A percentile compares a stretch with the other conserved stretches of the same genome.
These are phyloP conservation scores for Pomacea maculata DNA, from an alignment of 1,140 invertebrate species.

Conservation along the genomic window DNA sequence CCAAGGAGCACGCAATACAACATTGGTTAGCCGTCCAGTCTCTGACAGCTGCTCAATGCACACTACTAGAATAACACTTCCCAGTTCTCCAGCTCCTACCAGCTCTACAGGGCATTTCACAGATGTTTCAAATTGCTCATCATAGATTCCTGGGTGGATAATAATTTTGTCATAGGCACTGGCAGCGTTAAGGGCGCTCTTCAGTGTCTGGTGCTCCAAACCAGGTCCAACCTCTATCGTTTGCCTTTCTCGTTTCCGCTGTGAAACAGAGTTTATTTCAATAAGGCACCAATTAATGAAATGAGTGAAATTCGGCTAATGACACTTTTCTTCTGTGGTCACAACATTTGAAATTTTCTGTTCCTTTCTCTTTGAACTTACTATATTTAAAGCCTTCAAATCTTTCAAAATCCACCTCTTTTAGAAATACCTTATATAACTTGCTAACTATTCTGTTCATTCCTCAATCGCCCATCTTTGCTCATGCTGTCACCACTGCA, in stretches of 20 bases:
- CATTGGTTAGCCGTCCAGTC: constrained; percentile 53
- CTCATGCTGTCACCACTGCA: no score
- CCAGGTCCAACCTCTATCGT: constrained; percentile 51
- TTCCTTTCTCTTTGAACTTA: no score
- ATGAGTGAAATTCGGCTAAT: no score
- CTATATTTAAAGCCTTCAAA: no score
- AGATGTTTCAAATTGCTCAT: constrained; percentile 60
- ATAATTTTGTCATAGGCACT: constrained; percentile 56
- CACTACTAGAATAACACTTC: constrained; percentile 55
- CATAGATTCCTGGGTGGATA: constrained; percentile 58
- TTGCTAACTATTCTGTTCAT: no score
- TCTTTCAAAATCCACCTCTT: no score
- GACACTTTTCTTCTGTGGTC: no score
- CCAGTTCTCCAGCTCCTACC: constrained; percentile 54
- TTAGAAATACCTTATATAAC: no score
- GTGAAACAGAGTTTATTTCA: constrained; percentile 30
- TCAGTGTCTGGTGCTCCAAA: constrained; percentile 48
- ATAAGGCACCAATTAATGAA: no score
- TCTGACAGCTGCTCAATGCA: constrained; percentile 54
- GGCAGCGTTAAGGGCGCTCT: constrained; percentile 50
- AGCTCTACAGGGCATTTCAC: constrained; percentile 59
- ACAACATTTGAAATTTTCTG: no score
- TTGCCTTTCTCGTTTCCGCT: constrained; percentile 41
- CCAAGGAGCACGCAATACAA: constrained; percentile 59
- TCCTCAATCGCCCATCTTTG: no score